These are phyloP conservation scores for Manis javanica DNA, from an alignment of 2,797 vertebrate species.

Conservation along the genomic window DNA sequence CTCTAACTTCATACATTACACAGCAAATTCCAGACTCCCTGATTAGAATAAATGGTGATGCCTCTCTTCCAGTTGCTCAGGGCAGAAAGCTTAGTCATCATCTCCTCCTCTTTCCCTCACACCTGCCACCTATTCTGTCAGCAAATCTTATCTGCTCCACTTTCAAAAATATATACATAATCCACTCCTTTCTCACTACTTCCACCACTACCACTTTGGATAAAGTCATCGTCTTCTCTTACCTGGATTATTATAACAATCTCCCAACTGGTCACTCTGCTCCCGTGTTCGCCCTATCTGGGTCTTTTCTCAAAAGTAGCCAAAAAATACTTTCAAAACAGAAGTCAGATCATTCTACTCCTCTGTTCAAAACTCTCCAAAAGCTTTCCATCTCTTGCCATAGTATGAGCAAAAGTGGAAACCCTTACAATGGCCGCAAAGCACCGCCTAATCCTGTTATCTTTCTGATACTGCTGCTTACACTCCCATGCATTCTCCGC, in stretches of 20 bases:
- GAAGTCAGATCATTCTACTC: background rate
- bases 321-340: background rate
- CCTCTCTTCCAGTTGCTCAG: background rate
- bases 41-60: background rate
- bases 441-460: background rate
- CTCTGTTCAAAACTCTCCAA: background rate
- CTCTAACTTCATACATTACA: background rate
- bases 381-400: slow-evolving; percentile 1
- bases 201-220: background rate
- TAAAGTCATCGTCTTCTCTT: background rate
- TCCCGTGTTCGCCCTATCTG: background rate
- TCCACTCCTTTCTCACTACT: background rate
- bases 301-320: background rate
- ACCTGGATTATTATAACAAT: background rate
- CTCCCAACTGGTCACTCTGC: background rate
- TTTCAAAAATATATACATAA: background rate
- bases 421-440: background rate
- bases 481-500: background rate
- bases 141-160: background rate
- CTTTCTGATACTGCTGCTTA: background rate
- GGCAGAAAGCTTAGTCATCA: background rate
- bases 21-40: background rate
- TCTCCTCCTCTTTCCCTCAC: background rate
- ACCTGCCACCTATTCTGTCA: background rate
- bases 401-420: background rate